Base-by-base conservation (phyloP, 2,888 invertebrate species). In the Macropis europaea region DNA sequence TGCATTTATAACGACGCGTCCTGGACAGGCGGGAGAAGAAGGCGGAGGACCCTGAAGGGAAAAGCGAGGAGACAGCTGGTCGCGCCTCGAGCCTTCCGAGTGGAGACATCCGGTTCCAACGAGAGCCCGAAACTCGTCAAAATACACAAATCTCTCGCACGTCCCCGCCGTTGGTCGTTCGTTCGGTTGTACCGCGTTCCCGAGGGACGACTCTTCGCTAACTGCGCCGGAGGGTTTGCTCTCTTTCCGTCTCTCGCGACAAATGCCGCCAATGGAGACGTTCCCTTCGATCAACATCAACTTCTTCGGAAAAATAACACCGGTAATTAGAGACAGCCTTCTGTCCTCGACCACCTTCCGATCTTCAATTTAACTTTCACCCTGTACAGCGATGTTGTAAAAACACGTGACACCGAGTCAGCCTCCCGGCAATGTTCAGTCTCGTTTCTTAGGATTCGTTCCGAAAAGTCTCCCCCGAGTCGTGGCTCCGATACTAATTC, bases 81-180 rank as follows among this genome's bases (percentile, higher is more conserved):
- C 79, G 81, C 82, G 80, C 80, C 81, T 77, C 84, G 82, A 69
- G 79, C 80, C 82, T 78, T 77, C 66, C 57, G 83, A 86, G 85
- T 84, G 81, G 86, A 87, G 84, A 87, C 88, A 88, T 88, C 87
- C 87, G 88, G 87, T 81, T 71, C 76, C 73, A 81, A 81, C 79
- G 83, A 87, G 81, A 87, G 81, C 77, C 76, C 80, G 73, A 84
- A 85, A 85, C 84, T 86, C 86, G 85, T 88, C 86, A 88, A 88
- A 88, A 88, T 87, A 88, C 85, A 88, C 88, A 88, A 87, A 88
- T 87, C 84, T 82, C 75, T 75, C 66, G 68, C 81, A 72, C 79
- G 67, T 67, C 68, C 64, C 68, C n/a, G n/a, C n/a, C n/a, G n/a
- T n/a, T n/a, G n/a, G n/a, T 57, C 48, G 42, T 61, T 61, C 42